phyloP scores from a whole-genome alignment of 2,797 vertebrate genomes.

The Lacerta agilis region DNA sequence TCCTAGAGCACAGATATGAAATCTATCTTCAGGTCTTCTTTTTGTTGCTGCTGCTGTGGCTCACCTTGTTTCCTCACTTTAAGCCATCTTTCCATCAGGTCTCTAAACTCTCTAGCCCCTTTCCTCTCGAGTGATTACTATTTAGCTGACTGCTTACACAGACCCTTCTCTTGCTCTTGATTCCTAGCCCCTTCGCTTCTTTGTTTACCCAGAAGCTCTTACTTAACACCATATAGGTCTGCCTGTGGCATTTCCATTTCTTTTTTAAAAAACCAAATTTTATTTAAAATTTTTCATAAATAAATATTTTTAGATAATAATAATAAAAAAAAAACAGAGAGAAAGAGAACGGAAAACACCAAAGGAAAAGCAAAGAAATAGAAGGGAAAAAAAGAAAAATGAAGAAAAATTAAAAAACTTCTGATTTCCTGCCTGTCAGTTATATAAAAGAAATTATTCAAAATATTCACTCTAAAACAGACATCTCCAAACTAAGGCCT shows the following conservation, averaged over 20 bases:
- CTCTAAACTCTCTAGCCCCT: not conserved
- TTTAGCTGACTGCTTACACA: not conserved
- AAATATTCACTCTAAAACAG: too few relatives aligned
- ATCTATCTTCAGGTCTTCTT: not conserved
- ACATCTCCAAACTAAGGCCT: too few relatives aligned
- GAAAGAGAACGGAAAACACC: too few relatives aligned
- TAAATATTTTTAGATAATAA: not conserved
- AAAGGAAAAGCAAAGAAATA: too few relatives aligned
- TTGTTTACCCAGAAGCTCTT: not conserved
- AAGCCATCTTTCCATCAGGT: not conserved
- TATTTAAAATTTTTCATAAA: too few relatives aligned
- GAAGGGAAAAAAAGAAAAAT: too few relatives aligned
- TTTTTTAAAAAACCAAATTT: too few relatives aligned
- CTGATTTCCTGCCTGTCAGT: too few relatives aligned
- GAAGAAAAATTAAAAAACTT: too few relatives aligned
- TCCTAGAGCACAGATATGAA: not conserved
- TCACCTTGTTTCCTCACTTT: not conserved
- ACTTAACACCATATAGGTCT: not conserved
- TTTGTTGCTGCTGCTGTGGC: not conserved
- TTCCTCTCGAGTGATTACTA: not conserved
- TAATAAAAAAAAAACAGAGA: too few relatives aligned
- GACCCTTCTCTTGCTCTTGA: not conserved
- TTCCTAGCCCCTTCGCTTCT: not conserved
- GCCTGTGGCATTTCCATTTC: not conserved
- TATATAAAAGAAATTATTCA: too few relatives aligned